Conservation (phyloP, 1,140 invertebrate species). For the Cyclina sinensis region DNA sequence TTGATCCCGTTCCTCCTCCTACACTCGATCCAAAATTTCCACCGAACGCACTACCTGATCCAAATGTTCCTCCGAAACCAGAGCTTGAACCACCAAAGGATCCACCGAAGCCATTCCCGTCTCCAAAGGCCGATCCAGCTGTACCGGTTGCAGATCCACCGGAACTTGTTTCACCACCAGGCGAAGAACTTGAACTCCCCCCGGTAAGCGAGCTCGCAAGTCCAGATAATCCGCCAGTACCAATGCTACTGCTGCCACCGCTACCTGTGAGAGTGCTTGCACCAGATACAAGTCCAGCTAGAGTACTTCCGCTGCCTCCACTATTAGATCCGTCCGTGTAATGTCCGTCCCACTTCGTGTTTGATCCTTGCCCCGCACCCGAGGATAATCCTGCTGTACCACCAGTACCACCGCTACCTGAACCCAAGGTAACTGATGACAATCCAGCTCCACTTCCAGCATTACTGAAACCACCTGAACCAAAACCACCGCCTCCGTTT, state of each 20-base stretch:
- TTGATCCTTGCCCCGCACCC: slow-evolving; percentile 15
- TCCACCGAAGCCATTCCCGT: slow-evolving; percentile 17
- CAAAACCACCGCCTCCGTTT: neutral
- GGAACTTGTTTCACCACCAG: neutral
- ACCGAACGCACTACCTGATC: neutral
- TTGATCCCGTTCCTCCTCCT: neutral
- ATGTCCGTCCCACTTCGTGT: slow-evolving; percentile 55
- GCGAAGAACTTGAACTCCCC: neutral
- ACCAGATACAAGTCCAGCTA: slow-evolving; percentile 23
- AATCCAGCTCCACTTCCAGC: neutral
- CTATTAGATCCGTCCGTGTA: slow-evolving; percentile 30
- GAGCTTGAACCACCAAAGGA: slow-evolving; percentile 47
- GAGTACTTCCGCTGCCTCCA: neutral
- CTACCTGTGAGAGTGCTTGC: neutral
- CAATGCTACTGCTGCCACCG: neutral
- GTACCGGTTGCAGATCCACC: slow-evolving; percentile 30
- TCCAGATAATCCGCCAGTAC: neutral
- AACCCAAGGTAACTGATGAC: neutral
- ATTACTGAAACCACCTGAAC: neutral
- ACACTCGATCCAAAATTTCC: neutral
- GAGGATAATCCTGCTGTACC: slow-evolving; percentile 1
- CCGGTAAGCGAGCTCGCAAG: neutral
- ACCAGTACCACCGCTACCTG: neutral
- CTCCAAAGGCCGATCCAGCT: slow-evolving; percentile 39
- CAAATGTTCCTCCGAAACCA: slow-evolving; percentile 21